Base-by-base conservation (phyloP, 2,888 invertebrate species). In the Fragum fragum region DNA sequence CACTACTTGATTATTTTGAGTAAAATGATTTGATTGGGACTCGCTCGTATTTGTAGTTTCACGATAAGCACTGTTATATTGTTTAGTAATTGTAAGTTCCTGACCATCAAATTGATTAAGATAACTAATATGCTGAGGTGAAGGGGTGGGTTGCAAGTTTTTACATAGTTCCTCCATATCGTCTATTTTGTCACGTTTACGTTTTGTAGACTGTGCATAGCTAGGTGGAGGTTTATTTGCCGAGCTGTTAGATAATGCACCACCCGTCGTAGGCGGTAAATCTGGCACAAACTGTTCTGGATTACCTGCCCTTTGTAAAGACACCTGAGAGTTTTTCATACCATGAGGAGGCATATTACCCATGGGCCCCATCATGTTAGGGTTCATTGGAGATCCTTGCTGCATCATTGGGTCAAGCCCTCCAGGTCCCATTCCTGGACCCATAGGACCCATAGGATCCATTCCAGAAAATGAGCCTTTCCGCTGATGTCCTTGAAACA, bases 21-120 rank as follows among this genome's bases (percentile, higher is more conserved):
- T 86, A 87, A 89, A 91, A 74, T 89, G 90, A 83, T 88, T 90
- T 55, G 84, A 82, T 80, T 88, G 89, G 71, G 87, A 81, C 70
- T 89, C 88, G 80, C 81, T 84, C 57, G 89, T 84, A 52, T 85
- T 85, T 29, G 78, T 80, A 80, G 81, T 85, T 86, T 93, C 93
- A 86, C 92, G 92, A 91, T 92, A 94, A 95, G 97, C 97, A 55
- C 97, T 97, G 94, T 98, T 98, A 69, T 98, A 97, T 95, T 98
- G 98, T 95, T 98, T 98, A 94, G 98, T 98, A 95, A 98, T 98
- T 90, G 98, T 98, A 93, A 98, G 95, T 95, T 98, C 98, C 96
- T 98, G 98, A 85, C 98, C 98, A 96, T 98, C 98, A 95, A 98
- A 98, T 91, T 98, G 97, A 96, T 98, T 98, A 93, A 98, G 96